Base-by-base conservation (phyloP, 2,888 invertebrate genomes). In the Andrena chrysosceles region DNA sequence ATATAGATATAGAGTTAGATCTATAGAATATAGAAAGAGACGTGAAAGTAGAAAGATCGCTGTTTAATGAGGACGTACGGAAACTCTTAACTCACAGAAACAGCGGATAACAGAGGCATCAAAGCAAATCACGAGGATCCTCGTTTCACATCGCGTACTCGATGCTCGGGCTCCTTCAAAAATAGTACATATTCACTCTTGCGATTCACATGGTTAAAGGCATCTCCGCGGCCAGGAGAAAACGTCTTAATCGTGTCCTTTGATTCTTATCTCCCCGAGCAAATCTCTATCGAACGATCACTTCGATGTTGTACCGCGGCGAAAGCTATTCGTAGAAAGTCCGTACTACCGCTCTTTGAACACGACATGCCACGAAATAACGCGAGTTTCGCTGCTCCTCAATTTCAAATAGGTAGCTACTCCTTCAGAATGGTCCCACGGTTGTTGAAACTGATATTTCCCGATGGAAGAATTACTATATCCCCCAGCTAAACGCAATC, bases 221-320 rank as follows among this genome's bases (percentile, higher is more conserved):
- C 23, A 23, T 48, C 49, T 2, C 42, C 16, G 0, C 42, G 16
- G 42, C 48, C 16, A 7, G 31, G 31, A 63, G 71, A 74, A 66
- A 75, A 73, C 64, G 31, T 80, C 66, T 67, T 72, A 20, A 63
- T 72, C 72, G 63, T 67, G 77, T 74, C 31, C 49, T 77, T 63
- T 23, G 56, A 66, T 35, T 66, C 67, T 52, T 13, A 13, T 33
- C 69, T 42, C 54, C 66, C 72, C 62, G 42, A 35, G 20, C 52
- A 35, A 66, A 74, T 67, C 56, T 76, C 75, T 56, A 70, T 85
- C 49, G 63, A 49, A 52, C 77, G 64, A 42, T 77, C 49, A n/a
- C 70, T 26, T 7, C 23, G 29, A 26, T 20, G 13, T 33, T 42
- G 42, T 69, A 35, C 35, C 48, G 8, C 8, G 56, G 29, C 73